Evolutionary conservation across 2,888 invertebrate species (phyloP), one percentile per base, ranked within the genome.

Genomic region (Apodemia zela): DNA sequence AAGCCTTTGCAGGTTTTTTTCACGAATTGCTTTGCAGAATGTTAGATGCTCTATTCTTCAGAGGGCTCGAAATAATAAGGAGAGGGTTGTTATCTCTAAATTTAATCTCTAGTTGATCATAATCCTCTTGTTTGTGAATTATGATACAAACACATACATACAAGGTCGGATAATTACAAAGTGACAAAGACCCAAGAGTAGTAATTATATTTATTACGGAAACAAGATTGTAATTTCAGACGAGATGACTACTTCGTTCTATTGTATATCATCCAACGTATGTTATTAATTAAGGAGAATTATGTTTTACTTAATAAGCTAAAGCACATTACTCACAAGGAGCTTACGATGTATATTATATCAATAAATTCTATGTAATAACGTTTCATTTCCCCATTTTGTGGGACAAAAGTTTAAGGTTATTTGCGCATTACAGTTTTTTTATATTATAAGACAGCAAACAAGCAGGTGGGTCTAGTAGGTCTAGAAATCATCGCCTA

Each of bases 301-400:
- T 54, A 25, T 21, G 25, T 54, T 54, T 21, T 54, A 54, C 54
- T 21, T 25, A 54, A 54, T 54, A 54, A 21, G 21, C 21, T 25
- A 25, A 54, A 54, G 25, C 54, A 21, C 25, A 54, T 25, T 54
- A 54, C 54, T 54, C 21, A 54, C 54, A 18, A 54, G 25, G 7
- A 54, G 54, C 54, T 54, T 54, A 54, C 25, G 21, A 25, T 21
- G 54, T 54, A 25, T 54, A 54, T 54, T 54, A 54, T 54, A 54
- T 54, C 25, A 54, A 54, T 54, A 54, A 54, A 54, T 54, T 25
- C 54, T 54, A 21, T 54, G 54, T 54, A 21, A 21, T 25, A 21
- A 54, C 54, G 15, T 54, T 54, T 54, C 54, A 54, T 54, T 54
- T 54, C 21, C 54, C 15, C 54, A 54, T 54, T 25, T 21, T 54